Conservation (phyloP, 2,113 vertebrate species). For the Sporophila hypoxantha region DNA sequence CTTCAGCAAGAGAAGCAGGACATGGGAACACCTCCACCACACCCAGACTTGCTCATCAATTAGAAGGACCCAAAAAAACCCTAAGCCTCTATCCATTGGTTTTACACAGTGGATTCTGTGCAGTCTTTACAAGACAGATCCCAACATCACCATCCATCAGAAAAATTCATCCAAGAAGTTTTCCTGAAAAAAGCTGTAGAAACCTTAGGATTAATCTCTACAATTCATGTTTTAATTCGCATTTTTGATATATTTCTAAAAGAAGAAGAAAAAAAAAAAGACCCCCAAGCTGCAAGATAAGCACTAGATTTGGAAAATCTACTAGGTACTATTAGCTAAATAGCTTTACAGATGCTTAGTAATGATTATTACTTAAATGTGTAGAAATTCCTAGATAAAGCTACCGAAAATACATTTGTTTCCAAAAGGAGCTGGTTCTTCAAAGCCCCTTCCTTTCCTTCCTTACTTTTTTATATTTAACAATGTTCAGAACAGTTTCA, state of each 20-base stretch:
- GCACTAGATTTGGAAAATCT: background rate
- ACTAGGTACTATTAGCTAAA: background rate
- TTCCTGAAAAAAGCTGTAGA: background rate
- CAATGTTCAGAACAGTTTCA: conserved; percentile 24
- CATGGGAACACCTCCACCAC: background rate
- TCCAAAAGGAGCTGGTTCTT: conserved; percentile 37
- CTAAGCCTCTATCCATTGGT: background rate
- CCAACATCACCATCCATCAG: background rate
- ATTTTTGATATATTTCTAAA: background rate
- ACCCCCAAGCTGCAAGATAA: background rate
- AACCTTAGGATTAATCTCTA: background rate
- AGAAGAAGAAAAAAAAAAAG: background rate
- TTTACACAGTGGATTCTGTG: background rate
- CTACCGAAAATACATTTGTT: conserved; percentile 41
- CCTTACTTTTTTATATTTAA: conserved; percentile 13
- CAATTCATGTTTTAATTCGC: background rate
- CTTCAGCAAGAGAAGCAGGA: background rate
- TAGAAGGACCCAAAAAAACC: background rate
- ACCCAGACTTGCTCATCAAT: background rate
- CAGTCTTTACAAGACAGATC: background rate
- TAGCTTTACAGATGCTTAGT: background rate
- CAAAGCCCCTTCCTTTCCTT: background rate
- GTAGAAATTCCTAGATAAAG: conserved; percentile 28
- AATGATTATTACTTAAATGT: background rate
- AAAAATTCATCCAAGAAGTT: background rate